Base-by-base conservation (phyloP, 2,888 invertebrate species). In the Macropis europaea region DNA sequence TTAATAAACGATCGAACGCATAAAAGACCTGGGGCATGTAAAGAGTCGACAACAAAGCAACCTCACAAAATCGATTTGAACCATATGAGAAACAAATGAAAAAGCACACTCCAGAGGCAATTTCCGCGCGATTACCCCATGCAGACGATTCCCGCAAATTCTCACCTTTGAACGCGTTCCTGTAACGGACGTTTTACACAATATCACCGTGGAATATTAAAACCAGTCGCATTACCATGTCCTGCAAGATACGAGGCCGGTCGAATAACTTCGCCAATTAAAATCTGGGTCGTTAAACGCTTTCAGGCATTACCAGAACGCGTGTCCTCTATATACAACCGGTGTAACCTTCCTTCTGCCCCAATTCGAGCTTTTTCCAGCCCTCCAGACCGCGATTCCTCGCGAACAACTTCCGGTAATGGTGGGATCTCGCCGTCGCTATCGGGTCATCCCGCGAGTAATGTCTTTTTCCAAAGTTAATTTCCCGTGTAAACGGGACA, bases 261-360 rank as follows among this genome's bases (percentile, higher is more conserved):
- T 64, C 56, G 50, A 66, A 69, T 70, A 78, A 78, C 66, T 75
- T 75, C 32, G 50, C 47, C 75, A 75, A 78, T 78, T 78, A 75
- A 75, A 78, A 78, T 78, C 53, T 69, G 42, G 62, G 59, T 60
- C 64, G 61, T 71, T 53, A 54, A 67, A 76, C 36, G 47, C 36
- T 54, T 59, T 59, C 52, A 47, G 26, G 26, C 53, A 22, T 42
- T 19, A 7, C 19, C 19, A 13, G 26, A 57, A 43, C 48, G 32
- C 56, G 38, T 47, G 36, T 11, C 61, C 26, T 24, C 30, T 26
- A 38, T 22, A 22, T 5, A 26, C 15, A 34, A 22, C 17, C 15
- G 19, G 13, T 17, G 30, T 40, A 62, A 62, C 62, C 36, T 36
- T 62, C 54, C 54, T 54, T 54, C 38, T 9, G 40, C 36, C 56